These are phyloP conservation scores for Gasterosteus nipponicus DNA, from an alignment of 2,113 vertebrate genomes.

Conservation along the genomic window DNA sequence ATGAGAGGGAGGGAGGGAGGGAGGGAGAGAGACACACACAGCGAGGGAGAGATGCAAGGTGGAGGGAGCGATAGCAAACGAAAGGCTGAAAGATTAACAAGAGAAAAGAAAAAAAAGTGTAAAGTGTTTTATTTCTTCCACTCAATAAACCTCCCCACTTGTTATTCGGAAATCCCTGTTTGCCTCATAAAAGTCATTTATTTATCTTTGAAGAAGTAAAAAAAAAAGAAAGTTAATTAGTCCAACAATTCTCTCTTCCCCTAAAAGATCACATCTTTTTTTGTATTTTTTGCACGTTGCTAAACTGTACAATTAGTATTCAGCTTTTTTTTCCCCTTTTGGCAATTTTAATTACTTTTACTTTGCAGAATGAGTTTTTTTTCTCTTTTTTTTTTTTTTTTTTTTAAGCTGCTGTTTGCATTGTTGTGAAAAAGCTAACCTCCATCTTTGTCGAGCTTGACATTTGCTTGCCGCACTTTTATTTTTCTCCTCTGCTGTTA, in stretches of 20 bases:
- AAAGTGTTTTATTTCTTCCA: constrained; percentile 11
- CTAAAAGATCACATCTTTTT: constrained; percentile 19
- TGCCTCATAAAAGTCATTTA: constrained; percentile 57
- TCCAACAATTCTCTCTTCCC: constrained; percentile 26
- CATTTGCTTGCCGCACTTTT: constrained; percentile 49
- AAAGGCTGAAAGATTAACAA: constrained; percentile 47
- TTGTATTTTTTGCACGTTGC: constrained; percentile 22
- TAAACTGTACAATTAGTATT: constrained; percentile 62
- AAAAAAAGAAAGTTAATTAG: constrained; percentile 58
- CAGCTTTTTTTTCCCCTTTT: constrained; percentile 41
- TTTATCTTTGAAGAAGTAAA: constrained; percentile 59
- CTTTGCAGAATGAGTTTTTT: constrained; percentile 50
- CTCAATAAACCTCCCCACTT: constrained; percentile 37
- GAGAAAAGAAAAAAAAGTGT: constrained; percentile 50
- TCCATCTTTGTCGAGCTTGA: constrained; percentile 61
- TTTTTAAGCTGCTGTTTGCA: constrained; percentile 43
- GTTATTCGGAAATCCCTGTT: constrained; percentile 46
- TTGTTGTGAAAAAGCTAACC: constrained; percentile 58
- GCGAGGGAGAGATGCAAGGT: constrained; percentile 9
- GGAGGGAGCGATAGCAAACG: constrained; percentile 33
- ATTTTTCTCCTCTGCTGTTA: constrained; percentile 41
- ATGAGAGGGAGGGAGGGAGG: constrained; percentile 24
- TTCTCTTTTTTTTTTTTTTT: constrained; percentile 48
- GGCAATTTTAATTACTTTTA: constrained; percentile 70
- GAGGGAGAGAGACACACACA: neutral